Percentiles rank a stretch among this genome's conserved stretches.
These are phyloP conservation scores for Myzus persicae DNA, from an alignment of 1,140 invertebrate genomes.

Conservation along the genomic window DNA sequence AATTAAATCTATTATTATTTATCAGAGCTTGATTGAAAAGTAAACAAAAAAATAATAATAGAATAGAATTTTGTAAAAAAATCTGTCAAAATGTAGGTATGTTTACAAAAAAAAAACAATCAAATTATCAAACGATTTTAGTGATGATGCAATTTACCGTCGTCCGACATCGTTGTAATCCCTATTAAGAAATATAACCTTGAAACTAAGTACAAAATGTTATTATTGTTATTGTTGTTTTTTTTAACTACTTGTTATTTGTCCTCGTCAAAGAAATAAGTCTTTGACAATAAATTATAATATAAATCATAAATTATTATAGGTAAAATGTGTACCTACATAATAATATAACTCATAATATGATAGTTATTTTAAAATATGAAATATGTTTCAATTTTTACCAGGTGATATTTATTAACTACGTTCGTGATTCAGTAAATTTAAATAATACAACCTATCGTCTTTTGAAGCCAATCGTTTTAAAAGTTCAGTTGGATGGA, in stretches of 20 bases:
- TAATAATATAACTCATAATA: not conserved
- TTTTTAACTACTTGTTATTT: not conserved
- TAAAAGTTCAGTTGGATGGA: not conserved
- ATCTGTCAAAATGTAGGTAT: too few relatives aligned
- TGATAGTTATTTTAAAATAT: not conserved
- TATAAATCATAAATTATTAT: not conserved
- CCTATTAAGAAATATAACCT: not conserved
- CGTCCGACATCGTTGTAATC: not conserved
- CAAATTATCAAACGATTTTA: not conserved
- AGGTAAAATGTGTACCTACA: not conserved
- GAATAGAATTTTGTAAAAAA: too few relatives aligned
- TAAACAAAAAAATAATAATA: too few relatives aligned
- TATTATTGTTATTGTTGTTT: not conserved
- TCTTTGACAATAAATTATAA: not conserved
- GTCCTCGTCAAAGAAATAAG: not conserved
- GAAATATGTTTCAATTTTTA: not conserved
- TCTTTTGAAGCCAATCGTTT: conserved; percentile 15
- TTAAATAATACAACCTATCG: not conserved
- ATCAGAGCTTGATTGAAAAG: too few relatives aligned
- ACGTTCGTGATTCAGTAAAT: not conserved
- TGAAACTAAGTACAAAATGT: not conserved
- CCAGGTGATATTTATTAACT: not conserved
- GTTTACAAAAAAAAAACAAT: not conserved
- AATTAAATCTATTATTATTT: too few relatives aligned
- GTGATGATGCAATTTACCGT: not conserved